Conservation (phyloP, 2,888 invertebrate species). For the Serripes groenlandicus region DNA sequence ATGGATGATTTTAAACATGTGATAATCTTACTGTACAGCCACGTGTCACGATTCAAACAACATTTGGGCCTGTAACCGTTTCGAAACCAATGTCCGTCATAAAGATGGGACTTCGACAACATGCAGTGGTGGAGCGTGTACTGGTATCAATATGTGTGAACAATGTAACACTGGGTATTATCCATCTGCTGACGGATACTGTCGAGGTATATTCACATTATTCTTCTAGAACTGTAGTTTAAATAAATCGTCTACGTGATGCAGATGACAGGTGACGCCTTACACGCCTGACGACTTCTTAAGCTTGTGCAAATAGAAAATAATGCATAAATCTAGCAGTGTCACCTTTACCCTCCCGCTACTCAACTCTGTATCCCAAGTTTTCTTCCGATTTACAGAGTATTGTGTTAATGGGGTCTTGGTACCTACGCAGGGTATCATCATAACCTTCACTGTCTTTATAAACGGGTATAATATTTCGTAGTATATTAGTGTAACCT, state of each 20-base stretch:
- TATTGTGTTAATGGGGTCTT: too few relatives aligned
- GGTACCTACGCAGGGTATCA: too few relatives aligned
- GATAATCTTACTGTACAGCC: too few relatives aligned
- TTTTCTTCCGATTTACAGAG: too few relatives aligned
- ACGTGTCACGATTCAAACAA: background rate
- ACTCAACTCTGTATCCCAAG: too few relatives aligned
- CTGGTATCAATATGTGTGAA: background rate
- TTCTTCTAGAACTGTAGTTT: too few relatives aligned
- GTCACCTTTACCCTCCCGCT: background rate
- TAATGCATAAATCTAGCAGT: background rate
- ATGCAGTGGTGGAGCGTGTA: background rate
- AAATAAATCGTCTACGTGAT: too few relatives aligned
- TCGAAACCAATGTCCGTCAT: background rate
- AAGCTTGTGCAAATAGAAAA: background rate
- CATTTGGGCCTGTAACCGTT: background rate
- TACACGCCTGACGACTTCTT: background rate
- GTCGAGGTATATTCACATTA: constrained; percentile 7
- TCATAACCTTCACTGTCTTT: too few relatives aligned
- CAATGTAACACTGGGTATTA: background rate
- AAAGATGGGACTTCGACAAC: background rate
- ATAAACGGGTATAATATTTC: too few relatives aligned
- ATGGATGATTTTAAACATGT: too few relatives aligned
- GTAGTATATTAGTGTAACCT: too few relatives aligned
- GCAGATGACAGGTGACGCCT: too few relatives aligned
- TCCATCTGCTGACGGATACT: background rate